Evolutionary conservation across 2,113 vertebrate genomes (phyloP), one percentile per base, ranked within the genome.

Genomic region (Isurus oxyrinchus): DNA sequence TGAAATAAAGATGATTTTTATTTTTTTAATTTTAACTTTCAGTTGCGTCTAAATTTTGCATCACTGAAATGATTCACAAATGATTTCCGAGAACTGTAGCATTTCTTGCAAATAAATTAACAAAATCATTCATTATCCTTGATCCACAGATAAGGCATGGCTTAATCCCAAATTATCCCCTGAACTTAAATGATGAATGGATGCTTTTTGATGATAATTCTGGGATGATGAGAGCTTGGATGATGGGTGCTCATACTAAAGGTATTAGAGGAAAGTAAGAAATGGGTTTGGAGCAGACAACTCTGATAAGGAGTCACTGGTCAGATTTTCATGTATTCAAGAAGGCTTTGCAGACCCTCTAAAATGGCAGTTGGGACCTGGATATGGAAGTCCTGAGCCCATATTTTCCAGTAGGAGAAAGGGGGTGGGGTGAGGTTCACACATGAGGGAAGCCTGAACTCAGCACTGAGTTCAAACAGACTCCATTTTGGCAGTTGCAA

Each of bases 61-160:
- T 10, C 35, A 84, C 3, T 44, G 79, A 93, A 93, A 63, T 93
- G 90, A 93, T 63, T 93, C 90, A 93, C 61, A 40, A 49, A 49
- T 49, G 44, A 35, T 93, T 93, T 93, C 90, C 90, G 90, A 93
- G 90, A 93, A 93, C 8, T 40, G 87, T 57, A n/a, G 40, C 90
- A 63, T 93, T 93, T 93, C 57, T 93, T 35, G 16, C 5, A 40
- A 10, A 27, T 40, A 19, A 93, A 40, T 93, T 57, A 10, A 55
- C 87, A 11, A 13, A 49, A 88, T 55, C 86, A 55, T 53, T 25
- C 5, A 35, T 21, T n/a, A 40, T 14, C 4, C 59, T 31, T 35
- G 35, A 1, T 31, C n/a, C 0, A 93, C 57, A n/a, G 0, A 7
- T 6, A 5, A 4, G 35, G 31, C 59, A 40, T 5, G 14, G n/a